phyloP scores from a whole-genome alignment of 2,113 vertebrate species.

The Thoracochromis brauschi region DNA sequence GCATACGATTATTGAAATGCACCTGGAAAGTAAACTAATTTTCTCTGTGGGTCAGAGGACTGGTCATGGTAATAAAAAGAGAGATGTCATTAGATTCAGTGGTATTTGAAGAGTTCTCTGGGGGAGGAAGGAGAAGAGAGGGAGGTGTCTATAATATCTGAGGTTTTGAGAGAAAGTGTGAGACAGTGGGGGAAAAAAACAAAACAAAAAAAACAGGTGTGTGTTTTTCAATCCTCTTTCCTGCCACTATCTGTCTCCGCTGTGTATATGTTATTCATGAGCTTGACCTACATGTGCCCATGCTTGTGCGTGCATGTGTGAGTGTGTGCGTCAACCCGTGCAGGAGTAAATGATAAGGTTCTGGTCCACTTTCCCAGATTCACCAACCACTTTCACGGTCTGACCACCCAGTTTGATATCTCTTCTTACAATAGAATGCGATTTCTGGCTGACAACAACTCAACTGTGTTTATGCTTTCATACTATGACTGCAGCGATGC shows the following conservation, averaged over 20 bases:
- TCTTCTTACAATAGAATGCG: neutral
- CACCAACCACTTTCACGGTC: constrained; percentile 54
- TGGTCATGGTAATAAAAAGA: constrained; percentile 62
- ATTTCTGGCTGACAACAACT: neutral
- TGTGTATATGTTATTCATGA: constrained; percentile 57
- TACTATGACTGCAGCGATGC: neutral
- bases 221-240: constrained; percentile 30
- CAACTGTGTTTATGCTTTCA: constrained; percentile 23
- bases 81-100: constrained; percentile 58
- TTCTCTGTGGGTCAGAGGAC: constrained; percentile 47
- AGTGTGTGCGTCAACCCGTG: neutral
- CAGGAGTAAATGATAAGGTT: constrained; percentile 39
- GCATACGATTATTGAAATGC: constrained; percentile 41
- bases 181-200: neutral
- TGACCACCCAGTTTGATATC: constrained; percentile 34
- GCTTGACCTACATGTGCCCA: constrained; percentile 55
- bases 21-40: constrained; percentile 55
- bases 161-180: neutral
- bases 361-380: constrained; percentile 44
- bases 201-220: neutral
- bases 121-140: neutral
- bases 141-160: neutral
- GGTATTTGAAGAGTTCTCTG: constrained; percentile 46
- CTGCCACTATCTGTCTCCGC: constrained; percentile 17
- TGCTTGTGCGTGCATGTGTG: constrained; percentile 7